A percentile compares a stretch with the other conserved stretches of the same genome.
Conservation (phyloP, 1,140 invertebrate species). For the Heliothis subflexa region DNA sequence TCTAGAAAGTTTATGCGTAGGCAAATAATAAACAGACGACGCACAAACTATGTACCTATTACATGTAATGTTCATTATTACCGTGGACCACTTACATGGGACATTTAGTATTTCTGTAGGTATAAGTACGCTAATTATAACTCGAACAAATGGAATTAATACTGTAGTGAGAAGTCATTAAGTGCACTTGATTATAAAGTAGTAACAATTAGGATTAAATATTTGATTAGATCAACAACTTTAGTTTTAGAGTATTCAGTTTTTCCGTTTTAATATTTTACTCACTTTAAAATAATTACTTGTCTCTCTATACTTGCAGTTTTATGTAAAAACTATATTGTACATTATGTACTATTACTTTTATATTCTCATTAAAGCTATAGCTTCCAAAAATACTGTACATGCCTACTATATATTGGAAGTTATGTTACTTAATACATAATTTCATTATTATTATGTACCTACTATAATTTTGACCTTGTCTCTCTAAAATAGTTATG, state of each 20-base stretch:
- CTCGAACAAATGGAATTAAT: slow-evolving; percentile 64
- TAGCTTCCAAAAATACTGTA: slow-evolving; percentile 31
- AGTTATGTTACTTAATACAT: slow-evolving; percentile 5
- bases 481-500: slow-evolving; percentile 33
- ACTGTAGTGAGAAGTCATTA: slow-evolving; percentile 77
- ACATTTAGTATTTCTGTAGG: slow-evolving; percentile 58
- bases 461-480: slow-evolving; percentile 21
- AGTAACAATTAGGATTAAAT: slow-evolving; percentile 59
- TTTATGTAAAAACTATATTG: neutral
- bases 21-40: neutral
- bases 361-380: slow-evolving; percentile 22
- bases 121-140: slow-evolving; percentile 62
- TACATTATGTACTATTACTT: neutral
- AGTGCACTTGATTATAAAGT: slow-evolving; percentile 81
- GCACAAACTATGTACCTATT: slow-evolving; percentile 4
- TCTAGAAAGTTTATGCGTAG: slow-evolving; percentile 39
- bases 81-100: slow-evolving; percentile 53
- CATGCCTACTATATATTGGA: neutral
- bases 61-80: neutral
- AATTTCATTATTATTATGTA: neutral
- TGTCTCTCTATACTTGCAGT: neutral
- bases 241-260: slow-evolving; percentile 57
- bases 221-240: slow-evolving; percentile 49
- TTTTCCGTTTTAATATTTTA: neutral
- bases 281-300: too few relatives aligned